These are phyloP conservation scores for Drosophila sechellia DNA, from an alignment of 1,140 invertebrate genomes.

Conservation along the genomic window DNA sequence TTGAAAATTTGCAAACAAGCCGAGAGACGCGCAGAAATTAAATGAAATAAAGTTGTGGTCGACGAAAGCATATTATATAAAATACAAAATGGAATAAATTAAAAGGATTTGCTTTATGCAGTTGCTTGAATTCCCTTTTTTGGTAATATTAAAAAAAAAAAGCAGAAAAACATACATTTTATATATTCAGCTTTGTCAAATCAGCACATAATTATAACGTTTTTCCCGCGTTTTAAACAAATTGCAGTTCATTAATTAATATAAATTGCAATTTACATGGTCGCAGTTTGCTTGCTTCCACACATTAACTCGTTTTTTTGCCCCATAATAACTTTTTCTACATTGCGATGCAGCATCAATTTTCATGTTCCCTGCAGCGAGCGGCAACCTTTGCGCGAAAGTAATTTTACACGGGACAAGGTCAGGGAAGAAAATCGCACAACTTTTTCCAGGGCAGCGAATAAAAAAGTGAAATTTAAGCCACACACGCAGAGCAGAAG, in stretches of 20 bases:
- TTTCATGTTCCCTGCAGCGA: conserved; percentile 27
- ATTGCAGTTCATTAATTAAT: too few relatives aligned
- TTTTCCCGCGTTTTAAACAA: not conserved
- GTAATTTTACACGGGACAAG: conserved; percentile 38
- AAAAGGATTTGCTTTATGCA: not conserved
- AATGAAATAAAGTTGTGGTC: conserved; percentile 25
- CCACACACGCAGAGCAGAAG: conserved; percentile 53
- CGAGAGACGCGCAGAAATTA: conserved; percentile 56
- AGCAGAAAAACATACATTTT: too few relatives aligned
- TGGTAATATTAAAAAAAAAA: too few relatives aligned
- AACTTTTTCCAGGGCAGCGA: conserved; percentile 51
- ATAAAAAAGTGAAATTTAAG: conserved; percentile 71
- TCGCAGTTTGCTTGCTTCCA: not conserved
- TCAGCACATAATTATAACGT: not conserved
- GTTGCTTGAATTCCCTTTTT: too few relatives aligned
- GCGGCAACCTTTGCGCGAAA: conserved; percentile 35
- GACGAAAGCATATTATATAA: conserved; percentile 5
- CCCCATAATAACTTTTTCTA: conserved; percentile 12
- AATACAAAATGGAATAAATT: not conserved
- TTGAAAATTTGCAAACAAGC: conserved; percentile 77
- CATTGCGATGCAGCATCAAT: conserved; percentile 19
- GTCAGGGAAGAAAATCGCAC: conserved; percentile 49
- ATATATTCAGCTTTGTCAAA: too few relatives aligned
- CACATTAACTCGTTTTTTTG: not conserved
- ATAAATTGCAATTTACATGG: too few relatives aligned